These are phyloP conservation scores for Acipenser transmontanus DNA, from an alignment of 2,797 vertebrate species.

Conservation along the genomic window DNA sequence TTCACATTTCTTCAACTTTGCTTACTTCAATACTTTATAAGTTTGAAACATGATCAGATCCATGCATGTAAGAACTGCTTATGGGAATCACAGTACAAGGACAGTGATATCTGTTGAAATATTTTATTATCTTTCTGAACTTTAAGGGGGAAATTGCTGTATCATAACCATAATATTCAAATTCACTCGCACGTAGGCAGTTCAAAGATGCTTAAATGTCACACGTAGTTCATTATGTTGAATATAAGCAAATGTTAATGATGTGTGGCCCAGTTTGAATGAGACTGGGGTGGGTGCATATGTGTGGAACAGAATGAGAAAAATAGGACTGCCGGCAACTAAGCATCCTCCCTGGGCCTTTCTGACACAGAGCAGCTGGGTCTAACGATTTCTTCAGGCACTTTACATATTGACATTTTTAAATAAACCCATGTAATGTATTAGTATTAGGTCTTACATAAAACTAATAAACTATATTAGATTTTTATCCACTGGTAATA, in stretches of 20 bases:
- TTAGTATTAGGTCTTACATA: not conserved
- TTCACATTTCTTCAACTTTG: no score
- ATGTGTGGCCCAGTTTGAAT: conserved; percentile 2
- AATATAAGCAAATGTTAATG: conserved; percentile 6
- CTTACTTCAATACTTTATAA: no score
- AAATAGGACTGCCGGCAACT: not conserved
- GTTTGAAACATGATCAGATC: no score
- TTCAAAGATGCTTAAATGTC: not conserved
- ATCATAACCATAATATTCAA: no score
- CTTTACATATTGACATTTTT: not conserved
- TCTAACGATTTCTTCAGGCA: not conserved
- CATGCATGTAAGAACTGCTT: no score
- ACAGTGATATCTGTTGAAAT: no score
- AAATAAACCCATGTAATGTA: not conserved
- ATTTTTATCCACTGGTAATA: not conserved
- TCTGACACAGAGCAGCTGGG: not conserved
- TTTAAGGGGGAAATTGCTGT: no score
- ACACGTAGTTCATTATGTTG: conserved; percentile 12
- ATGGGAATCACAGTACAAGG: no score
- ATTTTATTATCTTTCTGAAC: no score
- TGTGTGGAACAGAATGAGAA: not conserved
- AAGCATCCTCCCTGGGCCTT: not conserved
- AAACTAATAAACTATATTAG: not conserved
- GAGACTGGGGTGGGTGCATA: not conserved
- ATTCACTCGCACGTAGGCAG: no score